Conservation (phyloP, 1,140 invertebrate species). For the Drosophila elegans region DNA sequence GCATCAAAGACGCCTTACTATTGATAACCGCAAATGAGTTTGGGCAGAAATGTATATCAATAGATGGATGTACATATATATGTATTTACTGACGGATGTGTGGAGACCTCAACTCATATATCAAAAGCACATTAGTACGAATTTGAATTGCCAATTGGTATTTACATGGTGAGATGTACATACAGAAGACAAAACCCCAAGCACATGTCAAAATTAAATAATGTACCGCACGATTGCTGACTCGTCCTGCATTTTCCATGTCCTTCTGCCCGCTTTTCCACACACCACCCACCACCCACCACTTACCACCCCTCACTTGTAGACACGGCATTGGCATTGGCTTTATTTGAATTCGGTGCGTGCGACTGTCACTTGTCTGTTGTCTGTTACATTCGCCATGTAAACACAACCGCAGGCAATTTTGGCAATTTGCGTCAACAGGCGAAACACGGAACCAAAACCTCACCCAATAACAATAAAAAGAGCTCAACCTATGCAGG, state of each 20-base stretch:
- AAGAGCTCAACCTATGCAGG: conserved; percentile 29
- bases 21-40: conserved; percentile 67
- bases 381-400: conserved; percentile 81
- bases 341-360: conserved; percentile 82
- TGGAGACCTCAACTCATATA: conserved; percentile 61
- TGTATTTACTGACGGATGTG: conserved; percentile 7
- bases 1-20: conserved; percentile 64
- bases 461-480: conserved; percentile 31
- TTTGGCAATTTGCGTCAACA: conserved; percentile 82
- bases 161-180: conserved; percentile 34
- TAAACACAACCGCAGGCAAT: conserved; percentile 83
- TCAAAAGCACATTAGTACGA: conserved; percentile 74
- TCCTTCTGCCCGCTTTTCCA: neutral
- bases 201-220: conserved; percentile 83
- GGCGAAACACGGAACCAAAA: conserved; percentile 68
- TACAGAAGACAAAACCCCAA: conserved; percentile 68
- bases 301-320: conserved; percentile 14
- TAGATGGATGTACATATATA: conserved; percentile 4
- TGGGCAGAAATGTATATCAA: conserved; percentile 23
- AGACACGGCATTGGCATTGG: conserved; percentile 72
- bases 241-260: conserved; percentile 36
- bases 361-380: conserved; percentile 81
- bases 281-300: neutral
- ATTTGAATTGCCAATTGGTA: conserved; percentile 77
- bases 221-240: conserved; percentile 78